These are phyloP conservation scores for Spilogale gracilis DNA, from an alignment of 2,113 vertebrate species.

Conservation along the genomic window DNA sequence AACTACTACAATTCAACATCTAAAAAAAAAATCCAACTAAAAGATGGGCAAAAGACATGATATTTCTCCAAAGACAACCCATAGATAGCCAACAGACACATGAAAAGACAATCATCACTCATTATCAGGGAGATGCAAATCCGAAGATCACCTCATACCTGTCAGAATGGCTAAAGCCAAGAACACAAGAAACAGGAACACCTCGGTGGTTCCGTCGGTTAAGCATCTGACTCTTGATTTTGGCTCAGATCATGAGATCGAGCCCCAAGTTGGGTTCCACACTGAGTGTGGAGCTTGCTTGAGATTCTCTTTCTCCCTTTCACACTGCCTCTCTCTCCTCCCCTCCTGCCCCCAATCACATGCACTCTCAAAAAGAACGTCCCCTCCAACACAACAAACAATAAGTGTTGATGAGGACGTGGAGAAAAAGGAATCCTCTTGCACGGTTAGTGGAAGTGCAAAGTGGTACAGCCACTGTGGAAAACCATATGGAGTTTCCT, in stretches of 20 bases:
- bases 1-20: not conserved
- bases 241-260: not conserved
- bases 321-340: not conserved
- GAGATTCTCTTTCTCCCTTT: not conserved
- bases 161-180: not conserved
- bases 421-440: not conserved
- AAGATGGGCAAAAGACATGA: not conserved
- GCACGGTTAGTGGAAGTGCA: not conserved
- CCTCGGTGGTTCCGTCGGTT: no score
- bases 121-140: not conserved
- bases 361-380: not conserved
- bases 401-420: not conserved
- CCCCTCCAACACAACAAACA: not conserved
- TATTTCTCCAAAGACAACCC: not conserved
- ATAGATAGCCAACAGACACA: not conserved
- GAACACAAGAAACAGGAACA: no score
- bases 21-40: not conserved
- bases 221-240: no score
- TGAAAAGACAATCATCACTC: not conserved
- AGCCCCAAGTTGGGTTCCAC: not conserved
- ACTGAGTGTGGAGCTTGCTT: no score
- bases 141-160: not conserved
- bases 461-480: not conserved
- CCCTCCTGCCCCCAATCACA: not conserved
- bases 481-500: not conserved